A percentile compares a stretch with the other conserved stretches of the same genome.
Evolutionary conservation across 2,113 vertebrate species (phyloP).

Genomic region (Irena cyanogastra): DNA sequence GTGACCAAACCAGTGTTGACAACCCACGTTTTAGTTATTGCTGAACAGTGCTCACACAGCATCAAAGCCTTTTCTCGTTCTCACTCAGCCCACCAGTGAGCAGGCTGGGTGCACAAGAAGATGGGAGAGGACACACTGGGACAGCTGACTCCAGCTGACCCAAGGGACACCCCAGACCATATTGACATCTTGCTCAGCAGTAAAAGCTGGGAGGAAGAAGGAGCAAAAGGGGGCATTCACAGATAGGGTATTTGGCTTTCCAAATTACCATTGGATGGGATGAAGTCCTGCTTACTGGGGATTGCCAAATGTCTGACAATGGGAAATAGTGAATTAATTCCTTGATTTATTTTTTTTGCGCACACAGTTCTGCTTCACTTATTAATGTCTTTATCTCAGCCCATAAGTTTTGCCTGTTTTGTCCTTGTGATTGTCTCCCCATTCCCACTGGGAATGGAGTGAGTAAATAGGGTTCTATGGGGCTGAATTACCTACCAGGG

Average conservation of each 20-base stretch:
- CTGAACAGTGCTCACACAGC: neutral
- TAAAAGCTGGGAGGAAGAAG: neutral
- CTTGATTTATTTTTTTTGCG: neutral
- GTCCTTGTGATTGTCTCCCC: neutral
- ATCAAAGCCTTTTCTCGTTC: neutral
- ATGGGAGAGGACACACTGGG: neutral
- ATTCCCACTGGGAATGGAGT: neutral
- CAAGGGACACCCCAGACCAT: neutral
- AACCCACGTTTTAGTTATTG: neutral
- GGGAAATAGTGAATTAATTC: neutral
- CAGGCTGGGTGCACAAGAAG: neutral
- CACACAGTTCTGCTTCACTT: neutral
- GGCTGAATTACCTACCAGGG: neutral
- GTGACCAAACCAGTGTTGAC: neutral
- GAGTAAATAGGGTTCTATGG: neutral
- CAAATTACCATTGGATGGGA: neutral
- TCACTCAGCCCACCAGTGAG: rapidly evolving
- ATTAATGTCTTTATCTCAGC: neutral
- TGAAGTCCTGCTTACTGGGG: neutral
- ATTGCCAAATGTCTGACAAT: neutral
- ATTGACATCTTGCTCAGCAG: neutral
- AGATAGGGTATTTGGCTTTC: neutral
- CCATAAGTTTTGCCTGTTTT: neutral
- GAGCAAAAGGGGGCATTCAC: rapidly evolving
- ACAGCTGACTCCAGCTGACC: neutral